Base-by-base conservation (phyloP, 2,888 invertebrate species). In the Venustoraphidia nigricollis region DNA sequence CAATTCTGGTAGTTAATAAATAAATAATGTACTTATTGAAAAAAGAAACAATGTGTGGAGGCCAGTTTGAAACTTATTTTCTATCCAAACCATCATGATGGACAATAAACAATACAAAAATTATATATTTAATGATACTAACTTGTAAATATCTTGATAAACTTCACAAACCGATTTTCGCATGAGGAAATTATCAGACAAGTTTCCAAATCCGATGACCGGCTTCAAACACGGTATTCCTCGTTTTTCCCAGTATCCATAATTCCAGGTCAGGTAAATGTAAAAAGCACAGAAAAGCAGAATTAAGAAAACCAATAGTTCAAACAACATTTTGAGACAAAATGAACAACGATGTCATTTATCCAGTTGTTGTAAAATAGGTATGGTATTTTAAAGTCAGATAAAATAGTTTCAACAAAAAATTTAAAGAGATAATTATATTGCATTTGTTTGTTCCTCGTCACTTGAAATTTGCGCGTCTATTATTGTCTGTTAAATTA, bases 101-200 rank as follows among this genome's bases (percentile, higher is more conserved):
- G n/a, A n/a, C n/a, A n/a, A n/a, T n/a, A n/a, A n/a, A n/a, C 10
- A 47, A 47, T 4, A 5, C 9, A 10, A 44, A 17, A 17, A 17
- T n/a, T 3, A 35, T 27, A 44, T 13, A 36, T 34, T 34, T 36
- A 45, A 14, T 9, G 11, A 9, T 38, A 53, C 56, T 52, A 55
- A 70, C 70, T 58, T 56, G 54, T 70, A 70, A 10, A 69, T 61
- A 5, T 63, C 57, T 44, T 63, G 53, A 0, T 66, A 34, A 49
- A 67, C 65, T 48, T 65, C 62, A 9, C 58, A 53, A 2, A 60
- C 44, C 44, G 62, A 59, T n/a, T 57, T 56, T 45, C 59, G 62
- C 50, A 59, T 50, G 0, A 55, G 56, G 9, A 59, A 53, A 50
- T 59, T 48, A 36, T 54, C 55, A 2, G 62, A 61, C 34, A 64